Conservation (phyloP, 1,140 invertebrate genomes). For the Drosophila ambigua region DNA sequence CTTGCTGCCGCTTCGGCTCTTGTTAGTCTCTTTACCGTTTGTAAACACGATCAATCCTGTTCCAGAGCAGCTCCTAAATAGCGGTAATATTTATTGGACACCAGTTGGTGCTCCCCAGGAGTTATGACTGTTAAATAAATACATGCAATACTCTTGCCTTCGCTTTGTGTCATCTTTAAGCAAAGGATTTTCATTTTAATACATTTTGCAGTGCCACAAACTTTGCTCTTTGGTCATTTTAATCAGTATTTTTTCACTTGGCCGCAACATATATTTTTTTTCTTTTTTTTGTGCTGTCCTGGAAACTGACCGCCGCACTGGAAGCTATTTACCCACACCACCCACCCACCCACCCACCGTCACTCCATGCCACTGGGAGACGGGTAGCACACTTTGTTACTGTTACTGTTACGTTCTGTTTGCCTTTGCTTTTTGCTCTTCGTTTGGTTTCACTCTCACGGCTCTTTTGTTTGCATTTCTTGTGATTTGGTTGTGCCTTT, state of each 20-base stretch:
- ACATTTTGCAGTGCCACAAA: slow-evolving; percentile 20
- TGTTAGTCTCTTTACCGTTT: no score
- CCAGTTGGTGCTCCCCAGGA: no score
- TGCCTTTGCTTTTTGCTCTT: slow-evolving; percentile 24
- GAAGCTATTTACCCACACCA: slow-evolving; percentile 36
- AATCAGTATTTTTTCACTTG: slow-evolving; percentile 55
- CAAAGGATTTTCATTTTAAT: slow-evolving; percentile 29
- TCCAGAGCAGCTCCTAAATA: no score
- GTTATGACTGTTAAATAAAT: no score
- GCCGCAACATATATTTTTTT: slow-evolving; percentile 36
- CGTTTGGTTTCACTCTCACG: slow-evolving; percentile 4
- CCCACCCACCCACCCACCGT: slow-evolving; percentile 5
- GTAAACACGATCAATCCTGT: no score
- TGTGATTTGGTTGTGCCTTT: slow-evolving; percentile 17
- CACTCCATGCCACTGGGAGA: slow-evolving; percentile 11
- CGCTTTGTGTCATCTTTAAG: slow-evolving; percentile 24
- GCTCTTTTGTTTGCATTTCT: slow-evolving; percentile 36
- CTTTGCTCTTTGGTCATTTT: slow-evolving; percentile 35
- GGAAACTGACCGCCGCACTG: slow-evolving; percentile 40
- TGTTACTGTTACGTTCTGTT: slow-evolving; percentile 15
- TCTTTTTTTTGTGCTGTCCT: slow-evolving; percentile 31
- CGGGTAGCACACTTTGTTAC: slow-evolving; percentile 41
- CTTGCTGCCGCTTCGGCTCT: no score
- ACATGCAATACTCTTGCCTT: slow-evolving; percentile 18
- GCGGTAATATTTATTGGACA: no score